Conservation (phyloP, 1,140 invertebrate genomes). For the Palaemon carinicauda region DNA sequence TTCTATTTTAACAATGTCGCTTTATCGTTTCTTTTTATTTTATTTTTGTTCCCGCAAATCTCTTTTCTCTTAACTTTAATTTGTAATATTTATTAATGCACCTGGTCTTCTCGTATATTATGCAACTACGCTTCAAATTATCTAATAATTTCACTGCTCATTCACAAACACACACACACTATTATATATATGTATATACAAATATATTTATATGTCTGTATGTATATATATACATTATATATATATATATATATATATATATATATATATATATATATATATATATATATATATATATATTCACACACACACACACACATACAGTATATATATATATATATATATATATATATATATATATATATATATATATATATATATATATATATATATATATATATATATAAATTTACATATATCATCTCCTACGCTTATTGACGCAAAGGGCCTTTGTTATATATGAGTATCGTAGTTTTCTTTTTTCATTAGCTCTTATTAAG, state of each 20-base stretch:
- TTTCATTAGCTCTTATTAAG: neutral
- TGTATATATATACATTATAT: neutral
- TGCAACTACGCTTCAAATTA: too few species aligned
- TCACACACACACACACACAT: neutral
- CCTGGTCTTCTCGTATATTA: too few species aligned
- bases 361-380: neutral
- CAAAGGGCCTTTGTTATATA: too few species aligned
- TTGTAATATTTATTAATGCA: too few species aligned
- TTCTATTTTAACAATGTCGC: too few species aligned
- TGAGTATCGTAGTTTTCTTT: too few species aligned
- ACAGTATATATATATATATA: neutral
- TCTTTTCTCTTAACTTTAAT: too few species aligned
- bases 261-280: slow-evolving; percentile 1
- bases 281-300: slow-evolving; percentile 8
- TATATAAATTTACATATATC: neutral
- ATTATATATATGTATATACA: slow-evolving; percentile 9
- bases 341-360: neutral
- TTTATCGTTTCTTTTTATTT: too few species aligned
- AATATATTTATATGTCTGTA: neutral
- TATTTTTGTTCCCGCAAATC: too few species aligned
- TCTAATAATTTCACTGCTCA: too few species aligned
- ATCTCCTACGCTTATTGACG: too few species aligned
- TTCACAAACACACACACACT: too few species aligned
- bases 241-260: neutral
- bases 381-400: neutral